A percentile compares a stretch with the other conserved stretches of the same genome.
Conservation (phyloP, 1,140 invertebrate genomes). For the Hylaeus volcanicus region DNA sequence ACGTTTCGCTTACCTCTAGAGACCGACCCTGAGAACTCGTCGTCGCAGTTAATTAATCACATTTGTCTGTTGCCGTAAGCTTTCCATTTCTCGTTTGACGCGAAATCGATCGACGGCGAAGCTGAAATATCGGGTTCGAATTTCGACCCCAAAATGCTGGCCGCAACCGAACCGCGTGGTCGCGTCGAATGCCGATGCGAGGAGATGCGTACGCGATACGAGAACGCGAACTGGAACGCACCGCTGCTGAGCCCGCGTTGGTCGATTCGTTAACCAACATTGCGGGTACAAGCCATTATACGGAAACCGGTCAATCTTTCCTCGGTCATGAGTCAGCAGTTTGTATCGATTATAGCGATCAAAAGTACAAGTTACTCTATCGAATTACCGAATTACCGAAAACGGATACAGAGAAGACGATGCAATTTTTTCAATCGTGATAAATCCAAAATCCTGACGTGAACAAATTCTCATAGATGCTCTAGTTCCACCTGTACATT, state of each 20-base stretch:
- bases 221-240: not conserved
- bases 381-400: too few relatives aligned
- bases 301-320: too few relatives aligned
- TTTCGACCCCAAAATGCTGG: not conserved
- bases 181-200: not conserved
- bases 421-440: too few relatives aligned
- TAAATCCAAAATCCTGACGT: too few relatives aligned
- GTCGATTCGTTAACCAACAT: constrained; percentile 14
- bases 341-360: too few relatives aligned
- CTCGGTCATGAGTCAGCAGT: too few relatives aligned
- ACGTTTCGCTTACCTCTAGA: not conserved
- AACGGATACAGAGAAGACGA: too few relatives aligned
- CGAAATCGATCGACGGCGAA: not conserved
- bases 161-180: not conserved
- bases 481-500: too few relatives aligned
- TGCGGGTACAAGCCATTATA: not conserved
- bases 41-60: constrained; percentile 7
- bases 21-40: not conserved
- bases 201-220: constrained; percentile 21
- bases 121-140: not conserved
- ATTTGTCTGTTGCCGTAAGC: not conserved
- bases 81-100: constrained; percentile 5
- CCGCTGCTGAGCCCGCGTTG: constrained; percentile 16
- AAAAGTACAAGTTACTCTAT: too few relatives aligned
- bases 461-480: too few relatives aligned